phyloP scores from a whole-genome alignment of 2,113 vertebrate genomes.

The Leucosticte australis region DNA sequence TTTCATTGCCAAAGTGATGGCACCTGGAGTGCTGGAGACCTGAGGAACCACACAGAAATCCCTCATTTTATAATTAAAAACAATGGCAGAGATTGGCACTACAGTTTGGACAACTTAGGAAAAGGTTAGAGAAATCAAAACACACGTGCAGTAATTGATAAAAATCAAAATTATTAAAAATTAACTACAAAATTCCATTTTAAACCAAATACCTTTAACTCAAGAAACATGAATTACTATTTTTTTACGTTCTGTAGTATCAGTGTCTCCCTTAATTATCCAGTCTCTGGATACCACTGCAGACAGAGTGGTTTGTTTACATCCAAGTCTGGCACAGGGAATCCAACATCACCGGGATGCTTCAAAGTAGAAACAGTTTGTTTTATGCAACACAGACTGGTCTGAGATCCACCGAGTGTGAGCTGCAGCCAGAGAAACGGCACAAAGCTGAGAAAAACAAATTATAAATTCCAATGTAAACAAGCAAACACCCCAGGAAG shows the following conservation, averaged over 20 bases:
- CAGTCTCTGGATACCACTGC: background rate
- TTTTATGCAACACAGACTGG: background rate
- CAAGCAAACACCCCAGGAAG: background rate
- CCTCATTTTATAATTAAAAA: background rate
- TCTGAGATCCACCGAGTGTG: background rate
- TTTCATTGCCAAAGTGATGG: background rate
- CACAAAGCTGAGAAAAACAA: background rate
- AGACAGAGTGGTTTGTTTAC: background rate
- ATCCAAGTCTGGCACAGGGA: background rate
- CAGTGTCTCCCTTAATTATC: background rate
- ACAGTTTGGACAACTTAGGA: background rate
- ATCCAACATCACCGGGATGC: background rate
- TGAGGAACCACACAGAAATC: background rate
- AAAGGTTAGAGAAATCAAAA: background rate
- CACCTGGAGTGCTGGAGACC: background rate
- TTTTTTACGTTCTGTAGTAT: background rate
- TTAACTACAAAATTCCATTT: background rate
- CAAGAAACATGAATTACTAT: background rate
- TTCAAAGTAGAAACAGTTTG: background rate
- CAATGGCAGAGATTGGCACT: background rate
- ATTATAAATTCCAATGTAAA: background rate
- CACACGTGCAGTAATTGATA: fast-evolving
- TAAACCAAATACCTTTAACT: background rate
- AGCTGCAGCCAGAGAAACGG: background rate
- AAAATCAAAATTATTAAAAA: background rate